phyloP scores from a whole-genome alignment of 2,888 invertebrate genomes.

The Minunthozetes semirufus region DNA sequence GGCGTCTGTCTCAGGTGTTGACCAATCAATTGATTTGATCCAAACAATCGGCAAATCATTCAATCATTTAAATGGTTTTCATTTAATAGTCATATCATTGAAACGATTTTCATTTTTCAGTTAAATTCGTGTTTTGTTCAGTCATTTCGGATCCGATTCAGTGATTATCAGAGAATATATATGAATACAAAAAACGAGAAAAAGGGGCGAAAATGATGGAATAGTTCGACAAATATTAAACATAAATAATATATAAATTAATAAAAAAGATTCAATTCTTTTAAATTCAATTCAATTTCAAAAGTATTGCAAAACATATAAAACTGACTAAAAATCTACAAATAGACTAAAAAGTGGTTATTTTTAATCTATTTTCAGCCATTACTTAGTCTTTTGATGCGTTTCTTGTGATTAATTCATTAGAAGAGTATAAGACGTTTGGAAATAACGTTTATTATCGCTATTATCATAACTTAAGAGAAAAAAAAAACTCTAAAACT shows the following conservation, averaged over 20 bases:
- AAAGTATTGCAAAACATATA: too few species aligned
- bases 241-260: neutral
- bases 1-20: neutral
- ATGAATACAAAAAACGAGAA: neutral
- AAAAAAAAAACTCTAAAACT: too few species aligned
- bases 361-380: too few species aligned
- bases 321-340: too few species aligned
- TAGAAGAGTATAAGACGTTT: too few species aligned
- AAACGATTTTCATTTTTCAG: conserved; percentile 5
- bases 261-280: too few species aligned
- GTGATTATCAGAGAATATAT: neutral
- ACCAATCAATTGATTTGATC: neutral
- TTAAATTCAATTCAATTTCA: too few species aligned
- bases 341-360: too few species aligned
- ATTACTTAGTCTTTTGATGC: too few species aligned
- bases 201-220: conserved; percentile 26
- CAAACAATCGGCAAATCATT: neutral
- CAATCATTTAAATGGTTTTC: conserved; percentile 1
- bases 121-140: conserved; percentile 13
- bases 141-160: conserved; percentile 3
- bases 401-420: too few species aligned
- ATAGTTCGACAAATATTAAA: neutral
- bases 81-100: neutral
- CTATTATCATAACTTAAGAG: too few species aligned
- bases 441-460: too few species aligned